These are phyloP conservation scores for Octonoba sinensis DNA, from an alignment of 2,888 invertebrate species.

Conservation along the genomic window DNA sequence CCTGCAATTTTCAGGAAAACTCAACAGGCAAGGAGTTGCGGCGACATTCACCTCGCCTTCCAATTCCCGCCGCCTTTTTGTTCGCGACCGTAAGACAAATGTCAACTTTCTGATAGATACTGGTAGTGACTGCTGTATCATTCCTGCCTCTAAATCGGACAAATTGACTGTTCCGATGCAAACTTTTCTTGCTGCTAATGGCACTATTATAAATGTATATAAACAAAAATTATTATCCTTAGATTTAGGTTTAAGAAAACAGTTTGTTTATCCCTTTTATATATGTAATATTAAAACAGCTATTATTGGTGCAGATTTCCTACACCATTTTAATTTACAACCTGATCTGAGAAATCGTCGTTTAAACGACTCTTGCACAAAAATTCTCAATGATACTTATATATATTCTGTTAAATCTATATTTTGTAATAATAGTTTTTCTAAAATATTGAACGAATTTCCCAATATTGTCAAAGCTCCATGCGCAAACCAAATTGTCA, in stretches of 20 bases:
- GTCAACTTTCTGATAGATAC: constrained; percentile 35
- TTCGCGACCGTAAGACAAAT: constrained; percentile 21
- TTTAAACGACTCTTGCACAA: constrained; percentile 9
- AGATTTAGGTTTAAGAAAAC: constrained; percentile 24
- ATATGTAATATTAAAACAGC: constrained; percentile 10
- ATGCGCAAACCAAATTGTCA: constrained; percentile 8
- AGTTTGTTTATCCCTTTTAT: constrained; percentile 24
- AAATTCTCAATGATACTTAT: neutral
- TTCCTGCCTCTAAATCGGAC: neutral
- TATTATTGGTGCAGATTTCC: no score
- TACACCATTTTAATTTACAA: no score
- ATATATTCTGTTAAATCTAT: constrained; percentile 33
- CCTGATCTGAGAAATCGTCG: no score
- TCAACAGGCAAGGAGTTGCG: constrained; percentile 15
- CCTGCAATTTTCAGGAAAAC: constrained; percentile 32
- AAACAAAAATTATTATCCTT: constrained; percentile 1
- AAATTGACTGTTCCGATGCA: neutral
- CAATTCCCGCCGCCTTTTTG: constrained; percentile 54
- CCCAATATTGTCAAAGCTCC: constrained; percentile 2
- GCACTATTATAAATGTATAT: constrained; percentile 10
- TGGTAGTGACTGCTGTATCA: constrained; percentile 15
- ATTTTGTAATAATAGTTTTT: neutral
- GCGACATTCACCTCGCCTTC: constrained; percentile 32
- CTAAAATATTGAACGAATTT: constrained; percentile 1
- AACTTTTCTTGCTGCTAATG: constrained; percentile 13